A percentile compares a stretch with the other conserved stretches of the same genome.
Evolutionary conservation across 2,797 vertebrate species (phyloP).

Genomic region (Leucoraja ocellata): DNA sequence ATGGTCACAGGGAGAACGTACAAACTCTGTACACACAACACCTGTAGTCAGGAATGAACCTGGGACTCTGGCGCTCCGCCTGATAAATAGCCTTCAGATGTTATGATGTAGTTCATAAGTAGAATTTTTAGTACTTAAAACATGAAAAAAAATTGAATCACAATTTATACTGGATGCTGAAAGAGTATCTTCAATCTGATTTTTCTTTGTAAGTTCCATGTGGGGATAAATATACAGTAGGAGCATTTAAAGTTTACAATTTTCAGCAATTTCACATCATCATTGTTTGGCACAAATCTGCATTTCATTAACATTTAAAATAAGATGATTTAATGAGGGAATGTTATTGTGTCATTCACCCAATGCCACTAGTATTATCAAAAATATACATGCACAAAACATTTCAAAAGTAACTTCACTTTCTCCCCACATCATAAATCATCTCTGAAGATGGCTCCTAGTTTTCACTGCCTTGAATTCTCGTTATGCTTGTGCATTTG

Average conservation of each 20-base stretch:
- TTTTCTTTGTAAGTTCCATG: not conserved
- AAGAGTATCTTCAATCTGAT: not conserved
- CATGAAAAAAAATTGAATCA: not conserved
- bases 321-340: not conserved
- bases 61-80: not conserved
- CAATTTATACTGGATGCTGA: not conserved
- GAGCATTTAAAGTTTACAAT: not conserved
- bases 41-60: no score
- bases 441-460: not conserved
- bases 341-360: not conserved
- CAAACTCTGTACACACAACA: no score
- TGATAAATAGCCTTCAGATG: not conserved
- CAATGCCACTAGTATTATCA: not conserved
- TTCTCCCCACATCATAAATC: not conserved
- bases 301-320: slow-evolving; percentile 24
- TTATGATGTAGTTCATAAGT: not conserved
- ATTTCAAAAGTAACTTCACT: not conserved
- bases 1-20: no score
- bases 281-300: not conserved
- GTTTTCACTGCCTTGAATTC: not conserved
- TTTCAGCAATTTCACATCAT: not conserved
- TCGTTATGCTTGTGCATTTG: not conserved
- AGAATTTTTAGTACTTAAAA: not conserved
- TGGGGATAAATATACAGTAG: not conserved
- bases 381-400: not conserved